Base-by-base conservation (phyloP, 1,140 invertebrate species). In the Bombus waltoni region DNA sequence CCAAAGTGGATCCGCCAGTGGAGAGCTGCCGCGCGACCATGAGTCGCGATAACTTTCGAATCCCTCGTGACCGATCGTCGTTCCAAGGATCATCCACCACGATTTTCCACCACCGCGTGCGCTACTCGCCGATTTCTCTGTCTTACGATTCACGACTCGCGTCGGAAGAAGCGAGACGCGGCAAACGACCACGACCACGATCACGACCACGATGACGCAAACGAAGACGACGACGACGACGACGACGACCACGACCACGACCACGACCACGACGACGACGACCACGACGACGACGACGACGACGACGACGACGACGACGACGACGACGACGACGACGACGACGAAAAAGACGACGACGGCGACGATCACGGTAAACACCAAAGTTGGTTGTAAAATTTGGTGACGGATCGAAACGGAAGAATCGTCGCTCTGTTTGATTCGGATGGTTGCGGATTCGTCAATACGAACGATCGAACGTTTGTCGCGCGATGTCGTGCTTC, bases 401-500 rank as follows among this genome's bases (percentile, higher is more conserved):
- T 10, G 28, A 42, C 42, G 47, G 38, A 42, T 81, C 15, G 28
- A 38, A 76, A 25, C 74, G 57, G 44, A 32, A 15, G 47, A 15
- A n/a, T 40, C n/a, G 47, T 13, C 28, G 47, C 9, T 47, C 44
- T 32, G 47, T 15, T 40, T 9, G 47, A n/a, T 53, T 22, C 18
- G 47, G 47, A 53, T 22, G 47, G 5, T 53, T 0, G 47, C 5
- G 18, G 47, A 53, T 53, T 53, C 18, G 47, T 53, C 47, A 53
- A 53, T 22, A 5, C 47, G 47, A 53, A 53, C 47, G 47, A 53
- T 53, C 47, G 47, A 22, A 53, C 1, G 47, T 53, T 53, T 8
- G 47, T 53, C 47, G 74, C 75, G 75, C 47, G 75, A 79, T 40
- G 53, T 84, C 66, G 82, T n/a, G 75, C 1, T 68, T 47, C 40